Conservation (phyloP, 2,113 vertebrate genomes). For the Copsychus sechellarum region DNA sequence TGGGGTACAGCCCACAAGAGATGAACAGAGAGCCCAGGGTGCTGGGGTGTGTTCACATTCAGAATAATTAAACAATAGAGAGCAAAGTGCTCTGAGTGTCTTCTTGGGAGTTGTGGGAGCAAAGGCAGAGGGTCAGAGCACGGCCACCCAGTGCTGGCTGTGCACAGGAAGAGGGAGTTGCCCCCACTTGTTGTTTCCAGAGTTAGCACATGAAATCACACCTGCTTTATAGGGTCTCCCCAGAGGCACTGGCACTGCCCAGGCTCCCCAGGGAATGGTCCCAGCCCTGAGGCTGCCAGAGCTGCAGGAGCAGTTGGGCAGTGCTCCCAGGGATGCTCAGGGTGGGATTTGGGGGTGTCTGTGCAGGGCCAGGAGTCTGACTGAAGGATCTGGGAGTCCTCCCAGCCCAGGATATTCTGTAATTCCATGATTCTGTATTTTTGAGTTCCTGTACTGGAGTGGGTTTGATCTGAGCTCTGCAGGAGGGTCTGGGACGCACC, state of each 20-base stretch:
- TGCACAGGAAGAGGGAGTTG: not conserved
- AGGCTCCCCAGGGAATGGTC: not conserved
- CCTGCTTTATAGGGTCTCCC: not conserved
- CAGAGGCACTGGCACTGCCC: not conserved
- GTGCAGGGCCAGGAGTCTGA: not conserved
- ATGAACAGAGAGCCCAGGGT: not conserved
- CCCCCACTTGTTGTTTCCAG: not conserved
- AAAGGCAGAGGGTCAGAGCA: not conserved
- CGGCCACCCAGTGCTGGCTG: not conserved
- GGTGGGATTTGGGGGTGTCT: not conserved
- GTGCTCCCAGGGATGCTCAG: rapidly evolving
- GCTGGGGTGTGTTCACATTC: not conserved
- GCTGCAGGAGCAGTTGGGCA: not conserved
- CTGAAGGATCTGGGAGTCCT: not conserved
- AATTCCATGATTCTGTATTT: not conserved
- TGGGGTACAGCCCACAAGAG: not conserved
- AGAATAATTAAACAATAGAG: not conserved
- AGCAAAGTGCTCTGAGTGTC: not conserved
- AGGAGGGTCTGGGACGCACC: not conserved
- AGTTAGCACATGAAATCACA: not conserved
- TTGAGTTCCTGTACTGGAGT: not conserved
- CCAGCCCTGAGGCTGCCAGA: not conserved
- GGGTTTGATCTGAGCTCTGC: not conserved
- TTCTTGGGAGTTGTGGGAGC: rapidly evolving
- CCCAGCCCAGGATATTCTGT: not conserved